phyloP scores from a whole-genome alignment of 2,797 vertebrate species.

The Loriculus beryllinus region DNA sequence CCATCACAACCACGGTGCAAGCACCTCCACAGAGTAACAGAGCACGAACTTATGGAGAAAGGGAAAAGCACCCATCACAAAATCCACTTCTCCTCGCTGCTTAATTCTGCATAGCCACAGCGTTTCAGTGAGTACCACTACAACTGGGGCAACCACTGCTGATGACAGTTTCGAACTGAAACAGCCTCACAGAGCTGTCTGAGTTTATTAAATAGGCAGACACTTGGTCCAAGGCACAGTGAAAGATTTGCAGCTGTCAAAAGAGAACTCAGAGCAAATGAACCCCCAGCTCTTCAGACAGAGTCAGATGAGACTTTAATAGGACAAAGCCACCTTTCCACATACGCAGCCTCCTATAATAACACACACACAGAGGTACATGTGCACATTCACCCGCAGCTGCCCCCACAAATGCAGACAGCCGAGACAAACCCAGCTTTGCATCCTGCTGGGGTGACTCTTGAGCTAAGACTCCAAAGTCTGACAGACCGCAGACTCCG shows the following conservation, averaged over 20 bases:
- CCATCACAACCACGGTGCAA: background rate
- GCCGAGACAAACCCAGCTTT: background rate
- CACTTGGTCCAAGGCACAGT: accelerated
- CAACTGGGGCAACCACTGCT: background rate
- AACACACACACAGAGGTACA: background rate
- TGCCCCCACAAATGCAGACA: background rate
- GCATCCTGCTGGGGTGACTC: background rate
- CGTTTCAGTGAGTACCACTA: background rate
- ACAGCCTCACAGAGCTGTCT: background rate
- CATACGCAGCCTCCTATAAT: background rate
- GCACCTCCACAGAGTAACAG: background rate
- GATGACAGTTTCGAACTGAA: background rate
- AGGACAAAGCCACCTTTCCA: background rate
- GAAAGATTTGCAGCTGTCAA: background rate
- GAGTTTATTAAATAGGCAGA: background rate
- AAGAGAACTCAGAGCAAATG: background rate
- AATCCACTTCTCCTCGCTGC: background rate
- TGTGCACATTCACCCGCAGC: background rate
- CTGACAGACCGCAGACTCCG: background rate
- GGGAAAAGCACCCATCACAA: background rate
- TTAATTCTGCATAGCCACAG: background rate
- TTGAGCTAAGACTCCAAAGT: background rate
- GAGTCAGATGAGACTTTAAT: background rate
- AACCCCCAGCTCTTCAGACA: background rate
- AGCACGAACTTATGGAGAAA: background rate